Percentiles rank a stretch among this genome's conserved stretches.
phyloP scores from a whole-genome alignment of 2,797 vertebrate genomes.

The Notolepis coatsorum region DNA sequence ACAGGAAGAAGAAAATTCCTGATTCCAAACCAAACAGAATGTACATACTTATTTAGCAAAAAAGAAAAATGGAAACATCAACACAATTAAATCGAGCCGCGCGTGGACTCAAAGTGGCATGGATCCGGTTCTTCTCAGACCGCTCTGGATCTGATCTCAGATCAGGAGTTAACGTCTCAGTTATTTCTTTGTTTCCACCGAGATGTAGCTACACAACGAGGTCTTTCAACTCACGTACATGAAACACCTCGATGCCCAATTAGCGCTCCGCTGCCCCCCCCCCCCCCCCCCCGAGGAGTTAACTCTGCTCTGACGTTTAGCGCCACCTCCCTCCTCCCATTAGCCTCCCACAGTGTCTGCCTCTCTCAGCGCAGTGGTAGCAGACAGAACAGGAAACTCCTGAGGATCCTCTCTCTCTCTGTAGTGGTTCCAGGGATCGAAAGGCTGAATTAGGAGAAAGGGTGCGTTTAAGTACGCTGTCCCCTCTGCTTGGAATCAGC shows the following conservation, averaged over 20 bases:
- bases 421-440: neutral
- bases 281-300: slow-evolving; percentile 2
- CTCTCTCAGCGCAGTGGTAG: neutral
- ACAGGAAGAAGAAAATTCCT: no score
- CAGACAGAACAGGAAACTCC: neutral
- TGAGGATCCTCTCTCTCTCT: no score
- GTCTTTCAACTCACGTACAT: neutral
- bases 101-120: no score
- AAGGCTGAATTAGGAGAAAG: no score
- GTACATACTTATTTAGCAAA: no score
- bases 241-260: slow-evolving; percentile 1
- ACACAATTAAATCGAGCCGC: no score
- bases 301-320: slow-evolving; percentile 1
- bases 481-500: no score
- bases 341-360: neutral
- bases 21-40: no score
- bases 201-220: neutral
- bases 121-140: neutral
- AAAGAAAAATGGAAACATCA: no score
- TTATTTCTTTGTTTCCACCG: neutral
- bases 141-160: neutral
- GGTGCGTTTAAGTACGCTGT: no score
- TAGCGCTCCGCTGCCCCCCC: slow-evolving; percentile 1
- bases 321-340: neutral
- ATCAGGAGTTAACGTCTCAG: neutral